These are phyloP conservation scores for Belonocnema kinseyi DNA, from an alignment of 1,140 invertebrate species.

Conservation along the genomic window DNA sequence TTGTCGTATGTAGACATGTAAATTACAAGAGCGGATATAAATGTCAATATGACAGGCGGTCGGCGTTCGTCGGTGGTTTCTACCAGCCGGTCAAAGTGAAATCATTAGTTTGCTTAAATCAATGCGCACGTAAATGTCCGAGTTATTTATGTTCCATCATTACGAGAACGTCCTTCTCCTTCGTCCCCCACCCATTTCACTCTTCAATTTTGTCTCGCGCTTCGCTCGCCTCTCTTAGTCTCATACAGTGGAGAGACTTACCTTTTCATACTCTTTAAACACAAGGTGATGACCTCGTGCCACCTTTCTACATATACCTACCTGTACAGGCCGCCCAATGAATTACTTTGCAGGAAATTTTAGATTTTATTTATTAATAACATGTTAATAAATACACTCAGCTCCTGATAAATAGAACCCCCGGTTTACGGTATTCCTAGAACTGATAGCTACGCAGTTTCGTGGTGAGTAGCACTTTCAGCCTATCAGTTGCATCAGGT, in stretches of 20 bases:
- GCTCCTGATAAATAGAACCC: too few species aligned
- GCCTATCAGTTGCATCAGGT: accelerated
- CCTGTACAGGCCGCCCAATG: too few species aligned
- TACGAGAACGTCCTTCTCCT: constrained; percentile 71
- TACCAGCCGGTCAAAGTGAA: constrained; percentile 74
- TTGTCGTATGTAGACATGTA: constrained; percentile 74
- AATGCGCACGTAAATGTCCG: constrained; percentile 76
- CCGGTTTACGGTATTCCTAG: too few species aligned
- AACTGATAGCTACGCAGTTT: too few species aligned
- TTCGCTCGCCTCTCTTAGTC: background rate
- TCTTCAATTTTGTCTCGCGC: constrained; percentile 38
- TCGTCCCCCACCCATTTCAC: constrained; percentile 50
- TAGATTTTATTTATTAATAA: too few species aligned
- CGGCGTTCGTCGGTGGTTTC: constrained; percentile 64
- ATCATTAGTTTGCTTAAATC: constrained; percentile 77
- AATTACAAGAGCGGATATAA: constrained; percentile 72
- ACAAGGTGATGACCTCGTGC: constrained; percentile 40
- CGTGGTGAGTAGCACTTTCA: too few species aligned
- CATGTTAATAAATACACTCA: too few species aligned
- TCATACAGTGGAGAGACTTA: background rate
- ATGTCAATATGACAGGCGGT: constrained; percentile 73
- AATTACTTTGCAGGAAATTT: too few species aligned
- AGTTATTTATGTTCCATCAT: constrained; percentile 76
- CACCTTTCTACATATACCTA: constrained; percentile 33
- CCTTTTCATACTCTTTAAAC: constrained; percentile 48